phyloP scores from a whole-genome alignment of 1,140 invertebrate genomes.

The Apis laboriosa region DNA sequence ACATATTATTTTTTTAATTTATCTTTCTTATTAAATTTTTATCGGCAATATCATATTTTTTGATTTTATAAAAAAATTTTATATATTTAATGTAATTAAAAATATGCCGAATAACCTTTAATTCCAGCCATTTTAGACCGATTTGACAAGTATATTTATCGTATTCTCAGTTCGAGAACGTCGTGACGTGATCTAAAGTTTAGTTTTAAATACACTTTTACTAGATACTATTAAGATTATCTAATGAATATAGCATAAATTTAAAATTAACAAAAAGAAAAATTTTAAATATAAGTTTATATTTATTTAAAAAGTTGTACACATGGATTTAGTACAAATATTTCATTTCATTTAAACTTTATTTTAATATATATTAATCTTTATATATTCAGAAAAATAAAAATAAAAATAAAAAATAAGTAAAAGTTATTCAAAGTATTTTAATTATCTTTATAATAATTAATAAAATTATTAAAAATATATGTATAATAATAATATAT shows the following conservation, averaged over 20 bases:
- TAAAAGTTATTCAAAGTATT: background rate
- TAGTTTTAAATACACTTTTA: background rate
- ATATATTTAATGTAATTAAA: conserved; percentile 17
- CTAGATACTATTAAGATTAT: background rate
- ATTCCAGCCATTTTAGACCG: conserved; percentile 76
- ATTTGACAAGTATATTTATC: conserved; percentile 66
- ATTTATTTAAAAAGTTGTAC: background rate
- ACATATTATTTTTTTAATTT: conserved; percentile 25
- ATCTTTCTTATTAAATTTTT: background rate
- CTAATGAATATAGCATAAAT: conserved; percentile 3
- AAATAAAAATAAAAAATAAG: background rate
- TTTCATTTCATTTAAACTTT: background rate
- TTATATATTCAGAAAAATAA: background rate
- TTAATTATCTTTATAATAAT: too few relatives aligned
- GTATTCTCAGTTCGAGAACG: conserved; percentile 42
- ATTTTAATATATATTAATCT: background rate
- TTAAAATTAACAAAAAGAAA: background rate
- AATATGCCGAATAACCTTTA: conserved; percentile 74
- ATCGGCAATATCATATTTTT: conserved; percentile 6
- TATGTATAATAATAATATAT: too few relatives aligned
- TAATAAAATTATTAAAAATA: background rate
- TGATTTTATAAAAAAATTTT: conserved; percentile 6
- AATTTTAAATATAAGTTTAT: background rate
- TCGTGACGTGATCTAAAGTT: conserved; percentile 50
- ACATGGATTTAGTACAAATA: background rate